A percentile compares a stretch with the other conserved stretches of the same genome.
These are phyloP conservation scores for Melopsittacus undulatus DNA, from an alignment of 2,797 vertebrate species.

Conservation along the genomic window DNA sequence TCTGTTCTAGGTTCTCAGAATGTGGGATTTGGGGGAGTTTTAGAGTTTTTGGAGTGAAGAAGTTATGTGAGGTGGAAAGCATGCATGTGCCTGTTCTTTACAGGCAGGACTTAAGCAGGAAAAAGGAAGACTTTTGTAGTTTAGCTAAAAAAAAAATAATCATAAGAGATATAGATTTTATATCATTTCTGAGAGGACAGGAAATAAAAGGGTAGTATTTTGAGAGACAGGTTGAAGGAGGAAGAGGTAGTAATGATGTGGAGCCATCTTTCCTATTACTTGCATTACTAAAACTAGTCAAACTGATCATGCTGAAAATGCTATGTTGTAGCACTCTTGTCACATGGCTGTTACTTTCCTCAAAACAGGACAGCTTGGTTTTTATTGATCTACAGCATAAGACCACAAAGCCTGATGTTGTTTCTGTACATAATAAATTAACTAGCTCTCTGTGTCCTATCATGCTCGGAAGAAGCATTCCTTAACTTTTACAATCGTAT, in stretches of 20 bases:
- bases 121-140: not conserved
- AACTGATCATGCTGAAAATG: not conserved
- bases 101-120: not conserved
- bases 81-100: not conserved
- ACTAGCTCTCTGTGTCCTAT: not conserved
- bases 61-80: not conserved
- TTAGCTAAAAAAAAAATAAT: not conserved
- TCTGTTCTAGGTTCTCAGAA: not conserved
- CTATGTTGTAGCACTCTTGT: not conserved
- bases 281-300: not conserved
- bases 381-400: not conserved
- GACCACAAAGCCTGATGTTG: not conserved
- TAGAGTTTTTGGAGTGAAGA: rapidly evolving
- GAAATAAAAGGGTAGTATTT: not conserved
- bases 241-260: not conserved
- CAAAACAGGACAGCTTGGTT: not conserved
- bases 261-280: not conserved
- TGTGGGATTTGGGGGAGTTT: not conserved
- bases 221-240: not conserved
- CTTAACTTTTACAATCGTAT: not conserved
- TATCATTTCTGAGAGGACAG: not conserved
- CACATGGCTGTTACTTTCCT: not conserved
- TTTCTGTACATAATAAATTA: not conserved
- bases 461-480: not conserved
- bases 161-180: not conserved